phyloP scores from a whole-genome alignment of 2,888 invertebrate species.

The Asteroscopus sphinx region DNA sequence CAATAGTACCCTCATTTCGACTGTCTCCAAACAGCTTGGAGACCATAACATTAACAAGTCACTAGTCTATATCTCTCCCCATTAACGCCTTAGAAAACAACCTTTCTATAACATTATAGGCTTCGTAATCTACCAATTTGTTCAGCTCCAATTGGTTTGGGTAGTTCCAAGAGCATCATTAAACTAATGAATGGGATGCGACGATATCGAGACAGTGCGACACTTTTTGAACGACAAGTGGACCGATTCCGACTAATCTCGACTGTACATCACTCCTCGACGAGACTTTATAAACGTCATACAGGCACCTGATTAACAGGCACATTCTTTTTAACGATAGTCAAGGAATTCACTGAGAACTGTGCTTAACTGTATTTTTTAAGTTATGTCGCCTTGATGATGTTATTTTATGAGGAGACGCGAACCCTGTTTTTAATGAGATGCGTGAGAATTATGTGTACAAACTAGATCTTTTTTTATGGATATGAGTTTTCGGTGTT shows the following conservation, averaged over 20 bases:
- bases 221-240: slow-evolving; percentile 61
- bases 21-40: slow-evolving; percentile 20
- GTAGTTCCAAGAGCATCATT: slow-evolving; percentile 48
- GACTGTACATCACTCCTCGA: slow-evolving; percentile 61
- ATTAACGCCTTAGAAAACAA: slow-evolving; percentile 47
- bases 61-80: slow-evolving; percentile 21
- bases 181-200: slow-evolving; percentile 57
- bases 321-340: slow-evolving; percentile 61
- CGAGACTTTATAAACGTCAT: slow-evolving; percentile 73
- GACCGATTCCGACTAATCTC: slow-evolving; percentile 72
- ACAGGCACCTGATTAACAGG: slow-evolving; percentile 69
- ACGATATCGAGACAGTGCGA: too few relatives aligned
- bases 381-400: slow-evolving; percentile 49
- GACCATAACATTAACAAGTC: slow-evolving; percentile 28
- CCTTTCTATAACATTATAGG: slow-evolving; percentile 50
- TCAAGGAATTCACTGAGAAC: slow-evolving; percentile 55
- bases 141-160: slow-evolving; percentile 63
- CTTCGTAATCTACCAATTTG: slow-evolving; percentile 61
- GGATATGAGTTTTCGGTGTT: slow-evolving; percentile 41
- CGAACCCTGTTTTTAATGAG: slow-evolving; percentile 50
- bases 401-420: slow-evolving; percentile 46
- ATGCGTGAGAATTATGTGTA: slow-evolving; percentile 43
- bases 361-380: slow-evolving; percentile 48
- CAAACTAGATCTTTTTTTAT: slow-evolving; percentile 42
- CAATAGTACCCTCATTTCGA: slow-evolving; percentile 14